phyloP scores from a whole-genome alignment of 2,797 vertebrate genomes.

The Crax fasciolata region DNA sequence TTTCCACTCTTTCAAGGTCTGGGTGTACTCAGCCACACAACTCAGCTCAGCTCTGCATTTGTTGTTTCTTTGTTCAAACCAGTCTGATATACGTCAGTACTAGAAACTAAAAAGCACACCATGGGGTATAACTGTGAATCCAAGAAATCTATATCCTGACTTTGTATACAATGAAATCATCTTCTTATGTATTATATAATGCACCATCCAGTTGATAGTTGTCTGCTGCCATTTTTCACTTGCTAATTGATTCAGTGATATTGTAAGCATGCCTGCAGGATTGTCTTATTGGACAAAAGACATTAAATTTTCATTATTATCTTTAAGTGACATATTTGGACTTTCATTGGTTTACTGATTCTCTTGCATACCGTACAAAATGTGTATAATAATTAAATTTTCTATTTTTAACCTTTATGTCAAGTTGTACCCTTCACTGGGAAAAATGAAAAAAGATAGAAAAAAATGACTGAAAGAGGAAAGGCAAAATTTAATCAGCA shows the following conservation, averaged over 20 bases:
- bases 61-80: background rate
- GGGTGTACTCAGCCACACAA: background rate
- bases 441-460: background rate
- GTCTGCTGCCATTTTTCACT: background rate
- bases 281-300: background rate
- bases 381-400: background rate
- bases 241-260: background rate
- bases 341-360: background rate
- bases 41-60: background rate
- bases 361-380: background rate
- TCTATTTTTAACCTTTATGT: background rate
- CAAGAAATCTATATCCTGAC: background rate
- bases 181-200: background rate
- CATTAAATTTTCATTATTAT: background rate
- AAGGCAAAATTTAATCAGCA: background rate
- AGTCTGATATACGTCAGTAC: background rate
- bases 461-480: background rate
- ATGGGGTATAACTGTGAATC: background rate
- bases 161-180: background rate
- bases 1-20: background rate
- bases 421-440: background rate
- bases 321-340: background rate
- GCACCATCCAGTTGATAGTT: background rate
- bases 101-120: background rate
- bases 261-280: background rate